Evolutionary conservation across 1,140 invertebrate species (phyloP).

Genomic region (Zophobas morio): DNA sequence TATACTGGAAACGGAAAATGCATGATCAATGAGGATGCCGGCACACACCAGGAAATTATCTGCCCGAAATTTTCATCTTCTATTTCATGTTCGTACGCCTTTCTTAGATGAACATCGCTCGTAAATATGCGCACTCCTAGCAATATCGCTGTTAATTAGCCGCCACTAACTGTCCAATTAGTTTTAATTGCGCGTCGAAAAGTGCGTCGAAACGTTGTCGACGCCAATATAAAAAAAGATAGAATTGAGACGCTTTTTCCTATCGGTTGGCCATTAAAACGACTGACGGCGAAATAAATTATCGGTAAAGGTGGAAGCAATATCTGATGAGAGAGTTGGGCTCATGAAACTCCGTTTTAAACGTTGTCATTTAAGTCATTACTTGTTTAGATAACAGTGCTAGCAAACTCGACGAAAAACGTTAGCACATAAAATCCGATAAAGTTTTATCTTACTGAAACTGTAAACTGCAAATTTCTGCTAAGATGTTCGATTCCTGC

Average conservation of each 20-base stretch:
- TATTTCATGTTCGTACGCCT: constrained; percentile 60
- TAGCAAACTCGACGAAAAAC: constrained; percentile 46
- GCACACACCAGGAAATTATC: constrained; percentile 66
- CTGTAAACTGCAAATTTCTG: constrained; percentile 30
- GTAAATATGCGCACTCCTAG: constrained; percentile 39
- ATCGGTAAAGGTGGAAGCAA: constrained; percentile 51
- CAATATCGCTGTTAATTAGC: constrained; percentile 35
- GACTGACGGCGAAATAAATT: constrained; percentile 41
- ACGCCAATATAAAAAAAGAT: background rate
- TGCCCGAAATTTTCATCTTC: constrained; percentile 63
- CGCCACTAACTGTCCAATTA: constrained; percentile 23
- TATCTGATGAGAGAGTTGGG: constrained; percentile 42
- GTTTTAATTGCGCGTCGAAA: constrained; percentile 12
- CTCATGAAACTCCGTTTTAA: constrained; percentile 49
- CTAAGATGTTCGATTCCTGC: background rate
- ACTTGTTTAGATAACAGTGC: constrained; percentile 51
- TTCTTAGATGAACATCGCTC: constrained; percentile 50
- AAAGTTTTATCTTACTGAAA: constrained; percentile 43
- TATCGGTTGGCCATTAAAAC: constrained; percentile 36
- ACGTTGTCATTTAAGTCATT: constrained; percentile 52
- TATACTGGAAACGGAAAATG: constrained; percentile 68
- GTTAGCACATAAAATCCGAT: constrained; percentile 50
- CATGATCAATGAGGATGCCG: constrained; percentile 67
- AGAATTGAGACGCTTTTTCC: background rate
- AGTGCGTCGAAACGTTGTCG: background rate